Percentiles rank a stretch among this genome's conserved stretches.
Evolutionary conservation across 2,888 invertebrate species (phyloP).

Genomic region (Schizaphis graminum): DNA sequence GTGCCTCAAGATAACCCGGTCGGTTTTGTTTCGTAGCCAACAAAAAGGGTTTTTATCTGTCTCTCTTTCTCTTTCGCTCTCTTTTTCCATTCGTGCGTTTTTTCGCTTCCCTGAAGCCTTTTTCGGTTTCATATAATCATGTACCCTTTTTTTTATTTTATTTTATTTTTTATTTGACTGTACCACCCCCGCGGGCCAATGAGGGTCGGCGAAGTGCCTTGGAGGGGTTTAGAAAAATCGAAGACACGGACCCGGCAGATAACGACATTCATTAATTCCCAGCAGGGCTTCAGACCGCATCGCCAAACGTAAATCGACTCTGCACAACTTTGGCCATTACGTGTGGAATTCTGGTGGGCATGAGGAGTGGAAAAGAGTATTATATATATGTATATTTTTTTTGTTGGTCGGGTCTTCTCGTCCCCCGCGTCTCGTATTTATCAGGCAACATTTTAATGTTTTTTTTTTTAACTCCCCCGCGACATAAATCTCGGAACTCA

Average conservation of each 20-base stretch:
- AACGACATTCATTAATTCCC: constrained; percentile 65
- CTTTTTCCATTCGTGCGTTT: constrained; percentile 22
- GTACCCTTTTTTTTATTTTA: constrained; percentile 26
- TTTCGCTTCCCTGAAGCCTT: constrained; percentile 51
- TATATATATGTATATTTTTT: constrained; percentile 36
- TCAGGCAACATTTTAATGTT: constrained; percentile 62
- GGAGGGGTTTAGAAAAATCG: constrained; percentile 65
- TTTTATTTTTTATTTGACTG: constrained; percentile 18
- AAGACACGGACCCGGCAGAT: constrained; percentile 64
- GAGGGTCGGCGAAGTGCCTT: constrained; percentile 62
- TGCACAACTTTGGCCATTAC: constrained; percentile 63
- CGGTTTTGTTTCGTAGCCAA: constrained; percentile 64
- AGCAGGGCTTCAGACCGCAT: constrained; percentile 56
- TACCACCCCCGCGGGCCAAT: constrained; percentile 45
- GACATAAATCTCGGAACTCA: constrained; percentile 63
- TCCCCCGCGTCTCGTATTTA: constrained; percentile 61
- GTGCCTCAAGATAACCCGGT: constrained; percentile 65
- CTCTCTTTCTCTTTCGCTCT: constrained; percentile 45
- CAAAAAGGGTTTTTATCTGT: constrained; percentile 61
- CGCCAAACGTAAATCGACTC: constrained; percentile 65
- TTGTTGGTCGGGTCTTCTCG: constrained; percentile 43
- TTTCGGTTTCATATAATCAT: constrained; percentile 43
- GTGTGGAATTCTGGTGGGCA: constrained; percentile 48
- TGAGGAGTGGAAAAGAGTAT: constrained; percentile 25
- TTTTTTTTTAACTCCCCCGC: constrained; percentile 53